Conservation (phyloP, 2,797 vertebrate genomes). For the Anableps anableps region DNA sequence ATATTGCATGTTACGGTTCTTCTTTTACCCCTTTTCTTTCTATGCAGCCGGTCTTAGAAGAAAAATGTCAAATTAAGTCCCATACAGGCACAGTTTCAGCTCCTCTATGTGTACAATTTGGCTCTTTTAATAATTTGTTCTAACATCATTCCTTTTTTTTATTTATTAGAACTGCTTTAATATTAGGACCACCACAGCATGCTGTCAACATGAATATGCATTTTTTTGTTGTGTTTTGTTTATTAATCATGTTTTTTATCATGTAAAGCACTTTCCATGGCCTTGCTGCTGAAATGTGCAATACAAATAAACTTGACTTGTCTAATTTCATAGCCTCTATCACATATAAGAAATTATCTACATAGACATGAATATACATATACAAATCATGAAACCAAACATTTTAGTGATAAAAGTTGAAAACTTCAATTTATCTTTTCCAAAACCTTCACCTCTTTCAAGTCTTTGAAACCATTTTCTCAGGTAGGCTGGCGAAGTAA, state of each 20-base stretch:
- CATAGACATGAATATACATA: not conserved
- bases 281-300: too few species aligned
- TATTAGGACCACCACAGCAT: not conserved
- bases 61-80: not conserved
- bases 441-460: not conserved
- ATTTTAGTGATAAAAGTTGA: too few species aligned
- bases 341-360: not conserved
- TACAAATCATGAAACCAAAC: not conserved
- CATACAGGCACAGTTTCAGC: not conserved
- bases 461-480: not conserved
- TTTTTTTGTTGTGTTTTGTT: too few species aligned
- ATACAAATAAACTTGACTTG: too few species aligned
- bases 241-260: too few species aligned
- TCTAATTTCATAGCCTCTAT: not conserved
- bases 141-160: not conserved
- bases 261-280: too few species aligned
- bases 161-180: not conserved
- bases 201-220: not conserved
- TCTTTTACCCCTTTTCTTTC: too few species aligned
- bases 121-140: not conserved
- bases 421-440: not conserved
- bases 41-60: not conserved
- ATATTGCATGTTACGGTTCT: not conserved
- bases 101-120: not conserved
- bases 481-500: not conserved